phyloP scores from a whole-genome alignment of 2,113 vertebrate species.

The Brachypodius melanocephalos region DNA sequence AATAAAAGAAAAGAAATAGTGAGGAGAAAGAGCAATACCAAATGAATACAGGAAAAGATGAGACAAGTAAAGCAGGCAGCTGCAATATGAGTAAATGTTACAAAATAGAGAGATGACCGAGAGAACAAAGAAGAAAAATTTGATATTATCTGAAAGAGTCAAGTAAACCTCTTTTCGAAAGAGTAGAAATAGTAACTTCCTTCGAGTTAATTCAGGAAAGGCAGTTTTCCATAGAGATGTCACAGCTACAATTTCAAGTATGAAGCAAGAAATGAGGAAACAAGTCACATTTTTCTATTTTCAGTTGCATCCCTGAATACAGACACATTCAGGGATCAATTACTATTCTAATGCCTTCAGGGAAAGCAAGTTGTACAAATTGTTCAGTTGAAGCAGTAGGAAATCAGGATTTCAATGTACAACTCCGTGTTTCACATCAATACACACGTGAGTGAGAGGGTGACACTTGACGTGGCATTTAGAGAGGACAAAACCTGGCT shows the following conservation, averaged over 20 bases:
- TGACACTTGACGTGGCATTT: neutral
- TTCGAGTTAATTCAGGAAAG: neutral
- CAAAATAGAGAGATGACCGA: neutral
- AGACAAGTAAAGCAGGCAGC: neutral
- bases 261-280: neutral
- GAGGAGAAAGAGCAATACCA: neutral
- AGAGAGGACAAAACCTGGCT: neutral
- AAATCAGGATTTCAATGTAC: neutral
- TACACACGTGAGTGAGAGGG: neutral
- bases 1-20: neutral
- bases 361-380: neutral
- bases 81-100: neutral
- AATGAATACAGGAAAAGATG: neutral
- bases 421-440: neutral
- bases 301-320: neutral
- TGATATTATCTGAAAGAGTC: neutral
- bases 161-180: neutral
- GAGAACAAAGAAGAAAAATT: neutral
- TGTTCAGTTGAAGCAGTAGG: neutral
- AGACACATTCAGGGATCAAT: neutral
- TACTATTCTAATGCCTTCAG: neutral
- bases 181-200: neutral
- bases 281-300: neutral
- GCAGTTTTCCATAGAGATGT: neutral
- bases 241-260: neutral